Evolutionary conservation across 2,113 vertebrate genomes (phyloP).

Genomic region (Peromyscus californicus): DNA sequence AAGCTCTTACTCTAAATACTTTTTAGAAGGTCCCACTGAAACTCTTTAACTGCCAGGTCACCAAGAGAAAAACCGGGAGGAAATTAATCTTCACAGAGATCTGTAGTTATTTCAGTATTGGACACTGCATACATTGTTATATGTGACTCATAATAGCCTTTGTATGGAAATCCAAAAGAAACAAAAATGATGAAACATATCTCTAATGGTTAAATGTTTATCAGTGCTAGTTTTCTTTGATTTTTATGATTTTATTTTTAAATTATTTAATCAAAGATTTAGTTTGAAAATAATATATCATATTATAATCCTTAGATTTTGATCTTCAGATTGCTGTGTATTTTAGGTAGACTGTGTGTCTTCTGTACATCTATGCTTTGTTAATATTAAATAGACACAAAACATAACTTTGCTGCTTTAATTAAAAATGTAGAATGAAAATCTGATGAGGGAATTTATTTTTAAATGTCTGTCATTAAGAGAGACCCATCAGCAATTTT

Average conservation of each 20-base stretch:
- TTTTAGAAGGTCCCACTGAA: neutral
- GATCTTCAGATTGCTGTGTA: neutral
- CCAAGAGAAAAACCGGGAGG: neutral
- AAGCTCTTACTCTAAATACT: neutral
- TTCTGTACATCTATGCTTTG: neutral
- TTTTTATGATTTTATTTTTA: neutral
- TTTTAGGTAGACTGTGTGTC: neutral
- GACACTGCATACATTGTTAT: neutral
- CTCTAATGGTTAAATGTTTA: neutral
- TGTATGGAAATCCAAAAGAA: neutral
- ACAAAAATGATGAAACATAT: neutral
- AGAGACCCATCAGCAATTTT: slow-evolving; percentile 24
- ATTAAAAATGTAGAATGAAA: slow-evolving; percentile 24
- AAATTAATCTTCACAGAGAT: neutral
- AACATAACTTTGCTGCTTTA: slow-evolving; percentile 6
- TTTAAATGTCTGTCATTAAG: slow-evolving; percentile 65
- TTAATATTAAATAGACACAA: neutral
- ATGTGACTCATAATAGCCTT: neutral
- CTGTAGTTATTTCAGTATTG: neutral
- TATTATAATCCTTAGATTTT: neutral
- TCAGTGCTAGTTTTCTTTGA: neutral
- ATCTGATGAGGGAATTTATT: slow-evolving; percentile 42
- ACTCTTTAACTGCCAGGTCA: neutral
- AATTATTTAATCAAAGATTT: neutral
- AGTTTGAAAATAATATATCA: neutral